Evolutionary conservation across 2,888 invertebrate species (phyloP).

Genomic region (Vannuccia rotundouncinata): DNA sequence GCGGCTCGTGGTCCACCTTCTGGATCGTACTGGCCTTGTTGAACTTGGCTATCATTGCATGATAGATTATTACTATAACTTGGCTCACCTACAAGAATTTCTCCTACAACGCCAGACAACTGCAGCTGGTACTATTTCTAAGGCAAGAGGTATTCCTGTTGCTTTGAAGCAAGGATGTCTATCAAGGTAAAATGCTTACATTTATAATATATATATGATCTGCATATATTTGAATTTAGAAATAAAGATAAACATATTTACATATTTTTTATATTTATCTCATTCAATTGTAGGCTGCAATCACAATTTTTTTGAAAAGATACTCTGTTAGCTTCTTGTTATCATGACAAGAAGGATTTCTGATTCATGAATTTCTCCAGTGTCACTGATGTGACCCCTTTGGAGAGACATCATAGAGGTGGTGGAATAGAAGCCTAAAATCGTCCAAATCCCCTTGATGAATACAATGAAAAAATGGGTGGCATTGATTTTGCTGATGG

Average conservation of each 20-base stretch:
- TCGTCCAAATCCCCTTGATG: background rate
- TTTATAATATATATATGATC: no score
- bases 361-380: background rate
- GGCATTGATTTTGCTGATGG: background rate
- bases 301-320: background rate
- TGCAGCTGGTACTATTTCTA: background rate
- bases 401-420: background rate
- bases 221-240: background rate
- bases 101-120: background rate
- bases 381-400: background rate
- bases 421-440: background rate
- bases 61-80: background rate
- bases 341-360: background rate
- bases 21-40: background rate
- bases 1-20: background rate
- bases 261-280: background rate
- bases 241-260: background rate
- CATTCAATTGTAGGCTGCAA: background rate
- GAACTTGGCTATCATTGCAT: background rate
- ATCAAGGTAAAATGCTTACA: no score
- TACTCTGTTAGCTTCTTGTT: background rate
- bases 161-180: background rate
- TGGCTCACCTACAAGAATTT: background rate
- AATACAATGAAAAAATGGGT: background rate
- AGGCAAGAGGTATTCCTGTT: background rate